phyloP scores from a whole-genome alignment of 2,797 vertebrate genomes.

The Tachyglossus aculeatus region DNA sequence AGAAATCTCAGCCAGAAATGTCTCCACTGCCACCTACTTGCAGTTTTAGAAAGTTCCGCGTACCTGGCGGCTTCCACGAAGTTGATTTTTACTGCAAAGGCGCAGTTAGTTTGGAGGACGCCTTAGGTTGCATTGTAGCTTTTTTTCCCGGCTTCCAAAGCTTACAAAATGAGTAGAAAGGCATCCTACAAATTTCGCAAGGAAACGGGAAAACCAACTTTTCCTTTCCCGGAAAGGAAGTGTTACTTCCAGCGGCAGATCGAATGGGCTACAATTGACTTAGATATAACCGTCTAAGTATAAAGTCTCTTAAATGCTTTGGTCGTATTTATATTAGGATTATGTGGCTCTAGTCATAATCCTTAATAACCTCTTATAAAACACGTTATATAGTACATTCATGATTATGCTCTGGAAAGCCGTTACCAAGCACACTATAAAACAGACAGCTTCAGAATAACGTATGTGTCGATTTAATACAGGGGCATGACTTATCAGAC shows the following conservation, averaged over 20 bases:
- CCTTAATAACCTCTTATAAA: slow-evolving; percentile 79
- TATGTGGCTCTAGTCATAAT: slow-evolving; percentile 71
- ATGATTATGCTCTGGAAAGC: slow-evolving; percentile 61
- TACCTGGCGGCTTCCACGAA: slow-evolving; percentile 34
- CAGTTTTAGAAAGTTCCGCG: slow-evolving; percentile 60
- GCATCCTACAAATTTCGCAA: slow-evolving; percentile 35
- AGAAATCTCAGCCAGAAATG: slow-evolving; percentile 71
- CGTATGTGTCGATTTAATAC: slow-evolving; percentile 41
- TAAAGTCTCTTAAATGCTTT: slow-evolving; percentile 73
- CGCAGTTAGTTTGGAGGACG: slow-evolving; percentile 23
- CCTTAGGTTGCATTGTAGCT: slow-evolving; percentile 56
- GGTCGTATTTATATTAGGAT: slow-evolving; percentile 73
- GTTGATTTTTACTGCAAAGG: slow-evolving; percentile 9
- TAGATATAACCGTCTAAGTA: slow-evolving; percentile 70
- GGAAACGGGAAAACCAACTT: slow-evolving; percentile 17
- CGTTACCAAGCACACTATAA: slow-evolving; percentile 62
- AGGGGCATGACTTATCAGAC: slow-evolving; percentile 31
- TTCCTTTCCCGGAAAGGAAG: slow-evolving; percentile 29
- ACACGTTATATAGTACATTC: slow-evolving; percentile 68
- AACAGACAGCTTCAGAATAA: slow-evolving; percentile 37
- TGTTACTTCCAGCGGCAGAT: slow-evolving; percentile 55
- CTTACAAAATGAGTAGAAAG: slow-evolving; percentile 46
- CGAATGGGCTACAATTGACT: slow-evolving; percentile 59
- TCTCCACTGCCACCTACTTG: slow-evolving; percentile 80
- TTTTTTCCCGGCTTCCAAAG: slow-evolving; percentile 38